Evolutionary conservation across 2,888 invertebrate species (phyloP).

Genomic region (Thera obeliscata): DNA sequence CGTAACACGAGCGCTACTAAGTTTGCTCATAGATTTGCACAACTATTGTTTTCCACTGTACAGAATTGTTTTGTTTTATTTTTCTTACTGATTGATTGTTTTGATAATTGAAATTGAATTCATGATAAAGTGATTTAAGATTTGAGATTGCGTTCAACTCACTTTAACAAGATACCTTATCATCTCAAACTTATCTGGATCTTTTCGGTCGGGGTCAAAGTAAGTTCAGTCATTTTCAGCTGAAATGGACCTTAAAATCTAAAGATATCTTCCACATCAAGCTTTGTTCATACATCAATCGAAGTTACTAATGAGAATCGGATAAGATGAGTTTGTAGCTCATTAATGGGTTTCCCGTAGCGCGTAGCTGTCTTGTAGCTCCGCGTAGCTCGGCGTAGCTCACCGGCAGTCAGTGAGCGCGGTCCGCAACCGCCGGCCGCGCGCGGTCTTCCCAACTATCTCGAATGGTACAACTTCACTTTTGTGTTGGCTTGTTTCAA

Average conservation of each 20-base stretch:
- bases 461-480: constrained; percentile 44
- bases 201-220: too few species aligned
- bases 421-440: constrained; percentile 71
- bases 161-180: too few species aligned
- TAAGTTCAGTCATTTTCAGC: too few species aligned
- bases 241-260: too few species aligned
- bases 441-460: constrained; percentile 51
- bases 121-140: too few species aligned
- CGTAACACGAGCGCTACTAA: constrained; percentile 20
- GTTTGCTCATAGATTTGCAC: constrained; percentile 23
- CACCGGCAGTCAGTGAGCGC: constrained; percentile 69
- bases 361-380: constrained; percentile 47
- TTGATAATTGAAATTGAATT: background rate
- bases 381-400: constrained; percentile 54
- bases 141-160: too few species aligned
- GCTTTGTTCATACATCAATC: background rate
- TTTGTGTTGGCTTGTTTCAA: constrained; percentile 51
- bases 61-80: constrained; percentile 13
- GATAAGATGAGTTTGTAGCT: constrained; percentile 23
- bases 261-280: too few species aligned
- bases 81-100: constrained; percentile 20
- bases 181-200: too few species aligned
- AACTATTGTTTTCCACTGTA: constrained; percentile 20
- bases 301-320: background rate
- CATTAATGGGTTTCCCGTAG: constrained; percentile 36